phyloP scores from a whole-genome alignment of 2,113 vertebrate species.

The Bufo gargarizans region DNA sequence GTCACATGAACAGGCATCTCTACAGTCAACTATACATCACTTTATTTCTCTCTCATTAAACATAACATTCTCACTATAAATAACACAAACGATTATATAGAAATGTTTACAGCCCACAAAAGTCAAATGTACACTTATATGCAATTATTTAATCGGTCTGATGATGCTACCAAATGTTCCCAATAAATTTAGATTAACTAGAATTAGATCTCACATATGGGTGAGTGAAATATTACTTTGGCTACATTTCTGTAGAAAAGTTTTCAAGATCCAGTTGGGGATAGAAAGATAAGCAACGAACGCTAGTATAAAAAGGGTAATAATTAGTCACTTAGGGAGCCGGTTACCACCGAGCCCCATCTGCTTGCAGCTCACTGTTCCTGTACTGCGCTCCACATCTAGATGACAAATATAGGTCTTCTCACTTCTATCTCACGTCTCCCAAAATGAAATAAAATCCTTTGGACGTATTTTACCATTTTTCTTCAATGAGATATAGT shows the following conservation, averaged over 20 bases:
- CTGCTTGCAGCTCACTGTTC: not conserved
- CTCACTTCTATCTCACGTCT: not conserved
- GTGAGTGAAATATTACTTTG: not conserved
- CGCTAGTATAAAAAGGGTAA: slow-evolving; percentile 4
- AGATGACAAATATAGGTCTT: not conserved
- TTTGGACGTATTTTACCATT: too few species aligned
- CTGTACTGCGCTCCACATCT: not conserved
- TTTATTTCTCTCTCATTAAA: too few species aligned
- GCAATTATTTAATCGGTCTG: not conserved
- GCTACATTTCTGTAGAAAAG: not conserved
- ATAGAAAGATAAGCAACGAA: not conserved
- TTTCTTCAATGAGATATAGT: too few species aligned
- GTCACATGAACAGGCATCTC: too few species aligned
- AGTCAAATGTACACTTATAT: not conserved
- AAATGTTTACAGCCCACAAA: not conserved
- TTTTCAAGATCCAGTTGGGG: not conserved
- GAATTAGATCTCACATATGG: not conserved
- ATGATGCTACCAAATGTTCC: not conserved
- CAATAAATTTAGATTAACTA: not conserved
- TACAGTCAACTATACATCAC: too few species aligned
- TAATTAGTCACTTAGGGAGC: slow-evolving; percentile 28
- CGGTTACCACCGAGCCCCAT: not conserved
- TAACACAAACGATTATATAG: not conserved
- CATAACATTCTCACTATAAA: too few species aligned
- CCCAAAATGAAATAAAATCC: not conserved